Conservation (phyloP, 1,140 invertebrate species). For the Diachasmimorpha longicaudata region DNA sequence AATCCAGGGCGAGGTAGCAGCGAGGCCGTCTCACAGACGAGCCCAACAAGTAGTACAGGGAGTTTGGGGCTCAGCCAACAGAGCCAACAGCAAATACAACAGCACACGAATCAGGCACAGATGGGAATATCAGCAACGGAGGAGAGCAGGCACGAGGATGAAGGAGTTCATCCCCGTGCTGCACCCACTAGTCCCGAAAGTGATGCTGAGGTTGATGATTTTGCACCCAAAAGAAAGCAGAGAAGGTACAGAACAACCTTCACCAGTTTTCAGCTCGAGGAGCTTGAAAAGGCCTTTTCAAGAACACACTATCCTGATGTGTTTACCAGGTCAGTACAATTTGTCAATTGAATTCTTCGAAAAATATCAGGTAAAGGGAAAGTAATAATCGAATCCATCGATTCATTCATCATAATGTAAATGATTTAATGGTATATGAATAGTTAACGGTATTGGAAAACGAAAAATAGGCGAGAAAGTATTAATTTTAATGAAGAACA, state of each 20-base stretch:
- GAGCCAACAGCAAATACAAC: constrained; percentile 24
- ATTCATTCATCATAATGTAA: no score
- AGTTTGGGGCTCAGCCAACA: constrained; percentile 49
- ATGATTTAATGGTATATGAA: no score
- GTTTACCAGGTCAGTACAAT: constrained; percentile 84
- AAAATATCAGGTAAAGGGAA: not conserved
- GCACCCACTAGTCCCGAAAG: constrained; percentile 69
- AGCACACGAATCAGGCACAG: constrained; percentile 31
- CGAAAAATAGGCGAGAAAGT: not conserved
- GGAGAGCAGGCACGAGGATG: constrained; percentile 53
- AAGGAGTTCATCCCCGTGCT: constrained; percentile 55
- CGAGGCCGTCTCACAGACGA: constrained; percentile 55
- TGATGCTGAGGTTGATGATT: constrained; percentile 80
- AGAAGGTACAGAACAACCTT: constrained; percentile 92
- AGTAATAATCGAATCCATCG: no score
- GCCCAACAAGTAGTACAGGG: constrained; percentile 56
- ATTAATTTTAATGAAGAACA: not conserved
- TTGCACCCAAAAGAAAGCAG: constrained; percentile 88
- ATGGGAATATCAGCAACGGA: constrained; percentile 58
- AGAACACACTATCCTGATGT: constrained; percentile 98
- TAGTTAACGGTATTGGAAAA: not conserved
- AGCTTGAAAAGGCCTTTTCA: constrained; percentile 96
- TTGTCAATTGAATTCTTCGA: not conserved
- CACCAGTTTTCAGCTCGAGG: constrained; percentile 94
- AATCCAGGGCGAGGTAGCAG: constrained; percentile 47